Evolutionary conservation across 2,888 invertebrate species (phyloP), one percentile per base, ranked within the genome.

Genomic region (Stenurella melanura): DNA sequence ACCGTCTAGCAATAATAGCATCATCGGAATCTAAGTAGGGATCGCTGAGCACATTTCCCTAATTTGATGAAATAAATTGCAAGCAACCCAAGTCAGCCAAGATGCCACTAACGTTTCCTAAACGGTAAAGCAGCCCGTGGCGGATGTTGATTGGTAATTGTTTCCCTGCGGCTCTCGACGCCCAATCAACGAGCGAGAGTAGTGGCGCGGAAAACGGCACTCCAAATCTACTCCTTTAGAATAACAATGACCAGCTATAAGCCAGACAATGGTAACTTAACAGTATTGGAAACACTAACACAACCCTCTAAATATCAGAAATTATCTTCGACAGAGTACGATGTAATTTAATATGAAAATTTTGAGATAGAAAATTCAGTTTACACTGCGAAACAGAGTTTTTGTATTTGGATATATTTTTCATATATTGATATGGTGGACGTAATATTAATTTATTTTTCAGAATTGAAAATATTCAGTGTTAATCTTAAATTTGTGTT

Each of bases 191-290:
- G 88, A 84, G 86, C 87, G 87, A 84, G 87, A 85, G 86, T 87
- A 87, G 87, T 87, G 87, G 89, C 86, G 88, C 88, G 88, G 87
- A 88, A 89, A 89, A 86, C 87, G 87, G 86, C 88, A 88, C 88
- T 87, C 86, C 83, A 80, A 80, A 80, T 85, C 83, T 86, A 87
- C 89, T 83, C 82, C 85, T 77, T 72, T 83, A 81, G 89, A 89
- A 89, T 89, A 88, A 88, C 88, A 88, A 89, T 89, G 76, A 90
- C 54, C 38, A 19, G 58, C 58, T 57, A 57, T 64, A 67, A 73
- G 64, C 66, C 73, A 26, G 42, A 61, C 61, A 42, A 72, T 72
- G 63, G 72, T 15, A 72, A 72, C 63, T 72, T 72, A 63, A 72
- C 54, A 18, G 72, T 21, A 71, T 71, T 50, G 54, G 71, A 61